Conservation (phyloP, 2,113 vertebrate species). For the Spea multiplicata region DNA sequence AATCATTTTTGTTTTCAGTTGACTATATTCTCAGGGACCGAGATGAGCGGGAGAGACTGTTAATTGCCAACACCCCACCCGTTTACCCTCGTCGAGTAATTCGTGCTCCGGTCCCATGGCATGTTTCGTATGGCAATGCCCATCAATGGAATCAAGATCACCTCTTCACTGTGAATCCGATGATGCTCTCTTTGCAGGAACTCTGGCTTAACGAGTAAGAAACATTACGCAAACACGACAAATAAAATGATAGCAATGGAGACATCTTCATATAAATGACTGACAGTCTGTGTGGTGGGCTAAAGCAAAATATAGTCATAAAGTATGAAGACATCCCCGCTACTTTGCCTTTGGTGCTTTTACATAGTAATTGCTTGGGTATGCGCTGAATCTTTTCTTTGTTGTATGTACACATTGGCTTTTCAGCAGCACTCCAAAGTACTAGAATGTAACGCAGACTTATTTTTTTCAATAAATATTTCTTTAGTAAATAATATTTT, state of each 20-base stretch:
- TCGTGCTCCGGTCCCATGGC: slow-evolving; percentile 83
- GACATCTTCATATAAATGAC: no score
- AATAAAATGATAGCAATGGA: background rate
- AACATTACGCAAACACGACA: background rate
- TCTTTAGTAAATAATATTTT: no score
- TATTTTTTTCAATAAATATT: no score
- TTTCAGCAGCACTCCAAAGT: no score
- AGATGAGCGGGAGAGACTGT: slow-evolving; percentile 74
- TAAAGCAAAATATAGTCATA: no score
- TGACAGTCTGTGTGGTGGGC: no score
- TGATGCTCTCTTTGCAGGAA: slow-evolving; percentile 76
- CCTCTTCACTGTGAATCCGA: slow-evolving; percentile 70
- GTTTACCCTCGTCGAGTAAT: slow-evolving; percentile 74
- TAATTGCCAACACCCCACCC: slow-evolving; percentile 69
- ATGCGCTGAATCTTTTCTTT: no score
- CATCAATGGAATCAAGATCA: slow-evolving; percentile 73
- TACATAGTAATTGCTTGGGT: no score
- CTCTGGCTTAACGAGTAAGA: slow-evolving; percentile 82
- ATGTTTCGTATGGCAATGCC: slow-evolving; percentile 56
- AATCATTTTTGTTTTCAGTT: slow-evolving; percentile 62
- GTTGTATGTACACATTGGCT: no score
- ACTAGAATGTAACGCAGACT: no score
- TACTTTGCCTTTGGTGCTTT: no score
- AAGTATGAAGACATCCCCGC: no score
- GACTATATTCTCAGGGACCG: slow-evolving; percentile 86